Conservation (phyloP, 2,888 invertebrate species). For the Rhopalosiphum nymphaeae region DNA sequence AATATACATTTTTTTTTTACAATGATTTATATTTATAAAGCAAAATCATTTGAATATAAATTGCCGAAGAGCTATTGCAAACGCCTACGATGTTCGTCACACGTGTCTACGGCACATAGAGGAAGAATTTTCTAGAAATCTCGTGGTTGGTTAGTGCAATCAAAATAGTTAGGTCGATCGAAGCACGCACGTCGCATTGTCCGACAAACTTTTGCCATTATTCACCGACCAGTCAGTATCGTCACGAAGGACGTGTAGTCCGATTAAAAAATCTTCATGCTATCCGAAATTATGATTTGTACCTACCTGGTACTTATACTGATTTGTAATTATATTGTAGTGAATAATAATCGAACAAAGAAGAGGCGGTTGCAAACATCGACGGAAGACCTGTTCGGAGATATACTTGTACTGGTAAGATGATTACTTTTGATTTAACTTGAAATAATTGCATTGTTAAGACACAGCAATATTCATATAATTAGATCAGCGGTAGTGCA, state of each 20-base stretch:
- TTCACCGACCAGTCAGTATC: background rate
- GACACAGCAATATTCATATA: background rate
- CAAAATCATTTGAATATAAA: conserved; percentile 1
- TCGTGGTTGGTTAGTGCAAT: background rate
- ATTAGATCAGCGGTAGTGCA: background rate
- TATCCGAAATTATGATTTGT: background rate
- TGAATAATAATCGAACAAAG: background rate
- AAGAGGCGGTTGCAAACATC: background rate
- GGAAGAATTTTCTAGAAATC: background rate
- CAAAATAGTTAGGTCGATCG: background rate
- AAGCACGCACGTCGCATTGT: background rate
- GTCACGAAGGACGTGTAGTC: background rate
- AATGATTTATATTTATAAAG: background rate
- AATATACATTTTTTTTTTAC: background rate
- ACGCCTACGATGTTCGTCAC: background rate
- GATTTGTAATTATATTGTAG: background rate
- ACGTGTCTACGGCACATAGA: background rate
- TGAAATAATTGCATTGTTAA: background rate
- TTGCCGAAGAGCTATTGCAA: background rate
- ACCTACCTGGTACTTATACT: background rate
- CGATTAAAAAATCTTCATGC: background rate
- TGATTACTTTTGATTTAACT: background rate
- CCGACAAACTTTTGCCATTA: conserved; percentile 22
- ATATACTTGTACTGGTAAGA: background rate
- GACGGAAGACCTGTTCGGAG: background rate